Base-by-base conservation (phyloP, 2,888 invertebrate species). In the Helleia helle region DNA sequence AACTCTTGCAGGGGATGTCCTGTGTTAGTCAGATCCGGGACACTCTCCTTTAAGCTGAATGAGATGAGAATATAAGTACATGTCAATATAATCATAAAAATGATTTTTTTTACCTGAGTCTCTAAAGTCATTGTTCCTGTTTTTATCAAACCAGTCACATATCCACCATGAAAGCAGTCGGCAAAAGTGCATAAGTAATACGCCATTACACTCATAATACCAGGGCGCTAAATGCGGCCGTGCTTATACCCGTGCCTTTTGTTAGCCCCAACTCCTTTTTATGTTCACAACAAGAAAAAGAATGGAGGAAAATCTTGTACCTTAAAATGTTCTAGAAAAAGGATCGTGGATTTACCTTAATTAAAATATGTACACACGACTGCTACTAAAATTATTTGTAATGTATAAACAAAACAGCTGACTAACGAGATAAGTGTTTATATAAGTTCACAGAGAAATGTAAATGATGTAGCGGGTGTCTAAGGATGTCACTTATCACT, bases 171-270 rank as follows among this genome's bases (percentile, higher is more conserved):
- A 5, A 18, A 34, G 22, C 18, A 34, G 22, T 12, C 34, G 3
- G 9, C 9, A 22, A 34, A 34, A 34, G 22, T 8, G 22, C 14
- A 29, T 13, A 22, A 11, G 22, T 11, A 2, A 18, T 34, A 4
- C 31, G 11, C 34, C 4, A 4, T 22, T 34, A 34, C 34, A 18
- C 34, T 15, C 31, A 18, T 17, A 31, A 17, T 9, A 9, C 31
- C 31, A 18, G 9, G 9, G 36, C 46, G 42, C 50, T 46, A n/a
- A 51, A 46, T 49, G 49, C 48, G 41, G 42, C 46, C 40, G 47
- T 46, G 46, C 49, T 54, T 47, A 45, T 51, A 49, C 37, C 46
- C 44, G 26, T 38, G 38, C 47, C 53, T 54, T 47, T 54, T 53
- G 51, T 52, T 45, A 6, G 8, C 2, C 12, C 9, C 22, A 11